These are phyloP conservation scores for Boloria euphrosyne DNA, from an alignment of 2,888 invertebrate genomes.

Conservation along the genomic window DNA sequence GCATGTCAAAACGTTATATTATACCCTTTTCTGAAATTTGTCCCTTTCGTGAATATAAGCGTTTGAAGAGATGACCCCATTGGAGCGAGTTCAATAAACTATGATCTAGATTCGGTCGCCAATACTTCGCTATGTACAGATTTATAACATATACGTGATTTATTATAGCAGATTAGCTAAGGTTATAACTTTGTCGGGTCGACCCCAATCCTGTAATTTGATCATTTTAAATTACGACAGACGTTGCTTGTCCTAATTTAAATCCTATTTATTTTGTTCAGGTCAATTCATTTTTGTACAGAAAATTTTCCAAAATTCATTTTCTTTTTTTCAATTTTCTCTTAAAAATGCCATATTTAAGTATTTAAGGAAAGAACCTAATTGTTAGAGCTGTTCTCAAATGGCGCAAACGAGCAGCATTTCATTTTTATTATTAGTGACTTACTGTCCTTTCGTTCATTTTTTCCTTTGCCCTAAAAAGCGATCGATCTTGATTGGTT, in stretches of 20 bases:
- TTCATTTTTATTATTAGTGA: too few species aligned
- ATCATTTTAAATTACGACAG: neutral
- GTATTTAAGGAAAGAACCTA: too few species aligned
- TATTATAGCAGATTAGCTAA: neutral
- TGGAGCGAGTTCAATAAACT: conserved; percentile 19
- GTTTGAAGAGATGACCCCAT: conserved; percentile 18
- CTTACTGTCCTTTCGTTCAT: too few species aligned
- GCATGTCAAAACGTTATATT: neutral
- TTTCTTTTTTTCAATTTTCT: too few species aligned
- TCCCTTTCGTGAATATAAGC: conserved; percentile 10
- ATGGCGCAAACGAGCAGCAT: too few species aligned
- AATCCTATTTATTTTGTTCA: neutral
- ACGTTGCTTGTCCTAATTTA: neutral
- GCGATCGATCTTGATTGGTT: too few species aligned
- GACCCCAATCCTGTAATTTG: neutral
- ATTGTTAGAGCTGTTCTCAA: too few species aligned
- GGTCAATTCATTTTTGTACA: too few species aligned
- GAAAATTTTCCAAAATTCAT: too few species aligned
- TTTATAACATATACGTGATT: neutral
- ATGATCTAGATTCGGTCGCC: conserved; percentile 10
- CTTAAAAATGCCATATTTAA: too few species aligned
- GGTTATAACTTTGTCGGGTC: neutral
- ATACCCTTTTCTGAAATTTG: neutral
- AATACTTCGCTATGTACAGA: neutral
- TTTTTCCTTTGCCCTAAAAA: too few species aligned